Evolutionary conservation across 1,140 invertebrate species (phyloP).

Genomic region (Ephestia elutella): DNA sequence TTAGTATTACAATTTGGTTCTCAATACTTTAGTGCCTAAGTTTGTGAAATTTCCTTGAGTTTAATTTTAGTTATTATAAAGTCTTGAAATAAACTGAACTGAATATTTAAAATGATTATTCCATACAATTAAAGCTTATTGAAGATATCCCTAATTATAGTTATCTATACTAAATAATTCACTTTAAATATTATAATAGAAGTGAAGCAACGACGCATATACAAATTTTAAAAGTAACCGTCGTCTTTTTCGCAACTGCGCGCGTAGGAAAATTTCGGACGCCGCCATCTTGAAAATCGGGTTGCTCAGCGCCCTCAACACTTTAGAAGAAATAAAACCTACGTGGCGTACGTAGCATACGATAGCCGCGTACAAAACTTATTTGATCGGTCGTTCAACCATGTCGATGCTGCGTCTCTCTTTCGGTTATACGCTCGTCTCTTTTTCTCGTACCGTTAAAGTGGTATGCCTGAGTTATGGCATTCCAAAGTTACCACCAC

Average conservation of each 20-base stretch:
- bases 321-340: conserved; percentile 68
- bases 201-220: too few species aligned
- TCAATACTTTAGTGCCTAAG: neutral
- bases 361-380: conserved; percentile 66
- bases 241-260: conserved; percentile 8
- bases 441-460: conserved; percentile 66
- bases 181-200: too few species aligned
- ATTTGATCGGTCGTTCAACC: conserved; percentile 73
- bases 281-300: conserved; percentile 57
- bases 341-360: conserved; percentile 68
- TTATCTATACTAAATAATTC: too few species aligned
- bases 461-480: conserved; percentile 67
- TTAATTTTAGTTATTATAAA: too few species aligned
- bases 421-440: conserved; percentile 41
- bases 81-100: too few species aligned
- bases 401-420: conserved; percentile 43
- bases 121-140: too few species aligned
- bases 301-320: conserved; percentile 47
- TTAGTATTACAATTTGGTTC: neutral
- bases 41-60: too few species aligned
- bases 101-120: too few species aligned
- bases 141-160: too few species aligned
- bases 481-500: conserved; percentile 67
- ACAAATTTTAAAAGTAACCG: conserved; percentile 14
- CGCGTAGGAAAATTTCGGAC: conserved; percentile 40